Conservation (phyloP, 2,888 invertebrate species). For the Pediacus dermestoides region DNA sequence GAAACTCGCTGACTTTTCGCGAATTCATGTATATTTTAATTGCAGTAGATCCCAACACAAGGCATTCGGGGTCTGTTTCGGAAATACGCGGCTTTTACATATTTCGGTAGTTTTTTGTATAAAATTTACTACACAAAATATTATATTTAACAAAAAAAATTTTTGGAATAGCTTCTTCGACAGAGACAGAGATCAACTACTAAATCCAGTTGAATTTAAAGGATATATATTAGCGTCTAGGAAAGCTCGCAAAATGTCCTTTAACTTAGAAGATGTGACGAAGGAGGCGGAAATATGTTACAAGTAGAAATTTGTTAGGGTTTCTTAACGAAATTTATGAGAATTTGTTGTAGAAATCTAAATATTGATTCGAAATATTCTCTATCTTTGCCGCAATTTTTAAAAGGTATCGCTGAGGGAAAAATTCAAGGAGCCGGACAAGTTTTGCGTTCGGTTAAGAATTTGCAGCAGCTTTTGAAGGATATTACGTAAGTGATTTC, state of each 20-base stretch:
- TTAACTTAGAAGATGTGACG: conserved; percentile 54
- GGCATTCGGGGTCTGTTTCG: conserved; percentile 62
- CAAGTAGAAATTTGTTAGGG: no score
- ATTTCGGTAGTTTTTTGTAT: conserved; percentile 53
- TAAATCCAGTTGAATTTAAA: conserved; percentile 60
- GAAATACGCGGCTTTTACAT: conserved; percentile 69
- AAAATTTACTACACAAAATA: conserved; percentile 1
- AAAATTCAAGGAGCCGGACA: conserved; percentile 3
- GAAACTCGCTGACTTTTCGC: conserved; percentile 55
- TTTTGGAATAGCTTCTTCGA: conserved; percentile 56
- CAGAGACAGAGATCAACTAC: conserved; percentile 51
- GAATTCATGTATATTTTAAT: conserved; percentile 62
- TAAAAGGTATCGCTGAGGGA: background rate
- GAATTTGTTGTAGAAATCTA: no score
- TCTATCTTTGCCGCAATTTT: no score
- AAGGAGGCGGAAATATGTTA: conserved; percentile 52
- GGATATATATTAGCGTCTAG: conserved; percentile 57
- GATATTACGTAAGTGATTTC: conserved; percentile 1
- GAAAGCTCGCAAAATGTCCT: conserved; percentile 52
- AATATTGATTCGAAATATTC: no score
- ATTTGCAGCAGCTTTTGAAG: background rate
- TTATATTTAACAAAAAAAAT: conserved; percentile 9
- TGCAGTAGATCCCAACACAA: conserved; percentile 62
- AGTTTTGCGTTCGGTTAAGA: conserved; percentile 1
- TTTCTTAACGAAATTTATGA: no score